Evolutionary conservation across 1,140 invertebrate genomes (phyloP), one percentile per base, ranked within the genome.

Genomic region (Nephotettix cincticeps): DNA sequence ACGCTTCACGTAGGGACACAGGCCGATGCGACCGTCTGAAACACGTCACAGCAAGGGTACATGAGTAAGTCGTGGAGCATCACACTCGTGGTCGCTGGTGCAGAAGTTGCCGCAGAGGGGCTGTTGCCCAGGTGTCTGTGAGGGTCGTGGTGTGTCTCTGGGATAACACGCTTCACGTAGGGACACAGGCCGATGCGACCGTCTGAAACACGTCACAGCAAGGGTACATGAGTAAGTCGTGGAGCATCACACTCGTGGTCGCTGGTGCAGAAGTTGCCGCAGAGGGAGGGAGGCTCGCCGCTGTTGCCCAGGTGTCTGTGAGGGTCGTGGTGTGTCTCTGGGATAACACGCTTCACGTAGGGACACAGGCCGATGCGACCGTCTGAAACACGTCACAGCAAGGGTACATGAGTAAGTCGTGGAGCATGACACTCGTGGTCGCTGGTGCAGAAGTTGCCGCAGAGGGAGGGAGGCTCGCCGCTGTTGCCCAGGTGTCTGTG

Each of bases 81-180:
- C 30, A 29, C 68, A 70, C 3, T 25, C 30, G 27, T 43, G 29
- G 56, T 70, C 68, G 14, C 36, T 27, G 29, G 68, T 70, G 23
- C 68, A 70, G 19, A 70, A n/a, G 68, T 70, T 70, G 9, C 68
- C 54, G 29, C 68, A 70, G 23, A 70, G 51, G 21, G 68, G 21
- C 28, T 27, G 14, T 70, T 23, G 47, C 54, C 58, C n/a, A 32
- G 51, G 23, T 58, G 68, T 23, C 45, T 56, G 68, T 25, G 66
- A 23, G 29, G 1, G n/a, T 27, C 56, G 17, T 23, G 23, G n/a
- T 1, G 54, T 9, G 3, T 70, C 21, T 4, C 45, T 47, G 32
- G 54, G 25, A 13, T 36, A 23, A 4, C 68, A 47, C 21, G 36
- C 54, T n/a, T 56, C 54, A 28, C 63, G 63, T 17, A 47, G 51